Percentiles rank a stretch among this genome's conserved stretches.
phyloP scores from a whole-genome alignment of 2,888 invertebrate genomes.

The Cerceris rybyensis region DNA sequence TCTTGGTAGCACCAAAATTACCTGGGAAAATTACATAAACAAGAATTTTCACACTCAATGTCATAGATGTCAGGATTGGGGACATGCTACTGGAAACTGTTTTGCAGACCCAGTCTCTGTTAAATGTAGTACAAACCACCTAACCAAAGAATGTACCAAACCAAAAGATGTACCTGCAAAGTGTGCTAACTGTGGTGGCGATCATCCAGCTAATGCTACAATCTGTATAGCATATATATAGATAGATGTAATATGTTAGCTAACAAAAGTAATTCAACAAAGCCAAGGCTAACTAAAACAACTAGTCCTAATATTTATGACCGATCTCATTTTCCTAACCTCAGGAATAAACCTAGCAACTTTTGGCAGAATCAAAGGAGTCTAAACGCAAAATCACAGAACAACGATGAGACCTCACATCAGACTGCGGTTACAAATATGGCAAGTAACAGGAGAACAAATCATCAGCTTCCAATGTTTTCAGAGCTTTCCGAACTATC shows the following conservation, averaged over 20 bases:
- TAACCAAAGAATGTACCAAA: conserved; percentile 65
- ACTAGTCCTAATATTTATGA: too few relatives aligned
- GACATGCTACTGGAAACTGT: conserved; percentile 64
- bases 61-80: conserved; percentile 67
- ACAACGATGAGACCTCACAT: too few relatives aligned
- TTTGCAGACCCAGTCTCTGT: conserved; percentile 58
- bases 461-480: too few relatives aligned
- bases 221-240: conserved; percentile 10
- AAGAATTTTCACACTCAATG: conserved; percentile 64
- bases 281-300: background rate
- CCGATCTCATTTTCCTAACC: too few relatives aligned
- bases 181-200: conserved; percentile 68
- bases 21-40: conserved; percentile 61
- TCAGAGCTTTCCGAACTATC: too few relatives aligned
- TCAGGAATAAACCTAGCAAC: too few relatives aligned
- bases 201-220: conserved; percentile 53
- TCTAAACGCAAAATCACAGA: too few relatives aligned
- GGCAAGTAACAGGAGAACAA: too few relatives aligned
- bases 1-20: conserved; percentile 52
- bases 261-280: background rate
- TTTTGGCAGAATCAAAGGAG: too few relatives aligned
- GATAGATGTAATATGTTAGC: background rate
- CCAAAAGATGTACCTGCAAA: conserved; percentile 56
- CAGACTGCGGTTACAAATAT: too few relatives aligned
- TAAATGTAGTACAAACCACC: conserved; percentile 65